Conservation (phyloP, 23 tunicate species). For the Corella eumyota region DNA sequence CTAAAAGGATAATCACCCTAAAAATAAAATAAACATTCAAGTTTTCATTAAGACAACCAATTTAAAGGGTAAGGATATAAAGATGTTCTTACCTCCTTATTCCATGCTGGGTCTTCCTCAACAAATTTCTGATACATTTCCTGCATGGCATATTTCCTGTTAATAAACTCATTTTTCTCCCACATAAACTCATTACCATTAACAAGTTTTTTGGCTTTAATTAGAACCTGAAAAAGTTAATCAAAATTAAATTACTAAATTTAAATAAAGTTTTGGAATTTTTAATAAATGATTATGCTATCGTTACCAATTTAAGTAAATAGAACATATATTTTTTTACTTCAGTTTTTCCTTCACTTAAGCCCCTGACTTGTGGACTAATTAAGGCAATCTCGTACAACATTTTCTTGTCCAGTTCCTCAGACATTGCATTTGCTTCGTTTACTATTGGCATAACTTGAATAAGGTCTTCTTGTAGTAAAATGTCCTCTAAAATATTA, state of each 20-base stretch:
- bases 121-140: slow-evolving; percentile 79
- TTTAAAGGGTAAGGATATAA: no score
- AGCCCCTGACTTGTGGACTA: slow-evolving; percentile 73
- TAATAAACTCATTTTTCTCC: slow-evolving; percentile 50
- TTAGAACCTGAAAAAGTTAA: slow-evolving; percentile 41
- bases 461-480: slow-evolving; percentile 66
- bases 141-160: slow-evolving; percentile 77
- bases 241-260: no score
- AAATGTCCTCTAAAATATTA: slow-evolving; percentile 72
- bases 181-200: slow-evolving; percentile 63
- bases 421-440: slow-evolving; percentile 87
- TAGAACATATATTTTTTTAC: no score
- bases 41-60: no score
- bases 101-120: slow-evolving; percentile 65
- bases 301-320: no score
- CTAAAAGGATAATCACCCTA: slow-evolving; percentile 45
- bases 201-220: slow-evolving; percentile 60
- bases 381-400: slow-evolving; percentile 43
- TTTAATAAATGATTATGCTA: no score
- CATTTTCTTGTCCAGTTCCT: slow-evolving; percentile 83
- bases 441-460: slow-evolving; percentile 73
- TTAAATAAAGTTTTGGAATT: no score
- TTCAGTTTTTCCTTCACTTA: slow-evolving; percentile 61
- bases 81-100: no score
- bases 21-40: background rate